A percentile compares a stretch with the other conserved stretches of the same genome.
phyloP scores from a whole-genome alignment of 2,888 invertebrate species.

The Leucophenga maculata region DNA sequence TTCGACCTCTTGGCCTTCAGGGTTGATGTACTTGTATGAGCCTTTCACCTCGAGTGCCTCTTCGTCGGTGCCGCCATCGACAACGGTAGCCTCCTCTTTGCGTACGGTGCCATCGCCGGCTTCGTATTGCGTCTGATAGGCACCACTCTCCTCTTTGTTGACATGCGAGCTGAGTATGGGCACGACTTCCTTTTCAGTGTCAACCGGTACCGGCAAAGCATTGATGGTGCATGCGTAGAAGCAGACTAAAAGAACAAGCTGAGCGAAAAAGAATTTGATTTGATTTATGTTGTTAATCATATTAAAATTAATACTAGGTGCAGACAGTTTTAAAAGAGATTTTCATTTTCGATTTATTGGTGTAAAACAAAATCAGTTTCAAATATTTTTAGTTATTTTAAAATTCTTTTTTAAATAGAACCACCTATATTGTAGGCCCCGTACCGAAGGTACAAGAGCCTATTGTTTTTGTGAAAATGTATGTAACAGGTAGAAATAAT shows the following conservation, averaged over 20 bases:
- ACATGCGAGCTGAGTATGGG: conserved; percentile 61
- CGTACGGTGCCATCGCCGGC: conserved; percentile 62
- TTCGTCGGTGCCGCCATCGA: conserved; percentile 57
- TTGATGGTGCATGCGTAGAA: conserved; percentile 28
- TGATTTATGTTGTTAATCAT: not conserved
- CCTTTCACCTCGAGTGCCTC: conserved; percentile 63
- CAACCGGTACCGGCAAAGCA: conserved; percentile 46
- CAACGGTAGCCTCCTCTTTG: conserved; percentile 56
- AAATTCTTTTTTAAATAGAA: no score
- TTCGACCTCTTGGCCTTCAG: conserved; percentile 61
- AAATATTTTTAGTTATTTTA: no score
- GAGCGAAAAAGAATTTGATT: conserved; percentile 1
- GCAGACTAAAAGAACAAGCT: conserved; percentile 43
- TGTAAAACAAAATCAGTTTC: no score
- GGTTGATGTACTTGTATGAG: conserved; percentile 67
- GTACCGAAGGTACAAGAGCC: no score
- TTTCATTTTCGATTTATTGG: no score
- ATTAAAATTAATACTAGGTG: conserved; percentile 8
- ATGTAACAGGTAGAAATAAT: no score
- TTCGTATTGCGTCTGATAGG: conserved; percentile 58
- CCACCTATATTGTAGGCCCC: no score
- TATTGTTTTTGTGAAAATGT: no score
- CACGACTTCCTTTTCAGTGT: conserved; percentile 44
- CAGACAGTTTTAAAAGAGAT: no score
- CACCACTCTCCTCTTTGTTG: conserved; percentile 58